phyloP scores from a whole-genome alignment of 1,140 invertebrate species.

The Marisa cornuarietis region DNA sequence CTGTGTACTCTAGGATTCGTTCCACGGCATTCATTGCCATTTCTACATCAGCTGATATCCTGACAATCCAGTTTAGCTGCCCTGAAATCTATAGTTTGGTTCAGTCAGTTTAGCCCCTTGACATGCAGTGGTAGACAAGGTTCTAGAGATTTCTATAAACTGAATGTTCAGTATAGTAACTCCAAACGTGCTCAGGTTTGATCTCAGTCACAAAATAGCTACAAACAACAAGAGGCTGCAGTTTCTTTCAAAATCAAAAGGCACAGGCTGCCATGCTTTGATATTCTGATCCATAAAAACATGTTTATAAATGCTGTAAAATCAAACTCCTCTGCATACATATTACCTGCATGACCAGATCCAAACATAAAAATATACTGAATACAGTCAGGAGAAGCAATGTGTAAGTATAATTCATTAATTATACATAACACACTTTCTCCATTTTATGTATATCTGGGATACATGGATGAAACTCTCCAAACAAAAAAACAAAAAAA shows the following conservation, averaged over 20 bases:
- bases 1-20: conserved; percentile 91
- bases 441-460: background rate
- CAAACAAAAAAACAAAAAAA: no score
- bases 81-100: conserved; percentile 75
- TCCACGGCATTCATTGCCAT: conserved; percentile 97
- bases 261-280: background rate
- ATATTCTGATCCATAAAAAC: background rate
- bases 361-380: background rate
- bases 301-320: background rate
- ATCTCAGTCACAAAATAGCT: background rate
- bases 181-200: background rate
- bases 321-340: background rate
- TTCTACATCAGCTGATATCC: conserved; percentile 94
- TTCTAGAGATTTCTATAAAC: no score
- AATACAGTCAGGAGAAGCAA: background rate
- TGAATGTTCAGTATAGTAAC: conserved; percentile 3
- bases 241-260: background rate
- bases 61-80: conserved; percentile 93
- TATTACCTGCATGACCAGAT: background rate
- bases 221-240: background rate
- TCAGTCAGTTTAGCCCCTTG: no score
- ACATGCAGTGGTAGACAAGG: no score
- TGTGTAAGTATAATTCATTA: no score
- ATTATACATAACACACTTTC: no score
- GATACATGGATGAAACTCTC: no score